phyloP scores from a whole-genome alignment of 2,888 invertebrate genomes.

The Octodonta nipae region DNA sequence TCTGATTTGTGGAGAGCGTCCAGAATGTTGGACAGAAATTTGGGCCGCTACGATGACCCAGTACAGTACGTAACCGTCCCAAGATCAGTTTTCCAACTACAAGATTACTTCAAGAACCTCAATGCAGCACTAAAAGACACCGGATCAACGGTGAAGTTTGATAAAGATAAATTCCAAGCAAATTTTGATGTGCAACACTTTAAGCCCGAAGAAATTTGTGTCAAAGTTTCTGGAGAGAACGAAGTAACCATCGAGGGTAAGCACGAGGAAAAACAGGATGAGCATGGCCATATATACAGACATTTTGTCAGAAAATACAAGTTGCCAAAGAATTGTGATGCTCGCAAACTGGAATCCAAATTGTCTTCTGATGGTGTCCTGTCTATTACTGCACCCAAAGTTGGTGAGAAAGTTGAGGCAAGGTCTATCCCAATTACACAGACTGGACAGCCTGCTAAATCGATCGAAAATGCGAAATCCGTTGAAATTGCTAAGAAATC shows the following conservation, averaged over 20 bases:
- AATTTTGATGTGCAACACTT: constrained; percentile 67
- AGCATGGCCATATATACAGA: constrained; percentile 59
- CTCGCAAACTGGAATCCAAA: constrained; percentile 55
- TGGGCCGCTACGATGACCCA: constrained; percentile 3
- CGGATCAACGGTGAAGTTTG: constrained; percentile 26
- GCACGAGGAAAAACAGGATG: constrained; percentile 62
- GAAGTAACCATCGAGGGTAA: constrained; percentile 63
- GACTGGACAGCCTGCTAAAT: constrained; percentile 10
- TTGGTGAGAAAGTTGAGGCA: constrained; percentile 7
- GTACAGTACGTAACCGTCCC: neutral
- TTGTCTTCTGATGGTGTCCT: constrained; percentile 65
- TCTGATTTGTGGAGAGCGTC: constrained; percentile 3
- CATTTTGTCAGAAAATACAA: constrained; percentile 63
- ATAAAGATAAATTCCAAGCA: constrained; percentile 55
- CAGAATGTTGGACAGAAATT: neutral
- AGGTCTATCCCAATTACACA: constrained; percentile 10
- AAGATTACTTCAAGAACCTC: constrained; percentile 4
- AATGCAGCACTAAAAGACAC: constrained; percentile 4
- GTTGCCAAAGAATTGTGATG: constrained; percentile 60
- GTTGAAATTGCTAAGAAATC: neutral
- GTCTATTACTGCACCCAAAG: constrained; percentile 49
- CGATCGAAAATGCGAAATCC: constrained; percentile 6
- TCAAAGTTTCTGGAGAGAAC: constrained; percentile 51
- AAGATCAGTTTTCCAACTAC: constrained; percentile 2
- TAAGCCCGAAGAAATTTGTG: constrained; percentile 60